Conservation (phyloP, 2,888 invertebrate genomes). For the Caenorhabditis sp. region DNA sequence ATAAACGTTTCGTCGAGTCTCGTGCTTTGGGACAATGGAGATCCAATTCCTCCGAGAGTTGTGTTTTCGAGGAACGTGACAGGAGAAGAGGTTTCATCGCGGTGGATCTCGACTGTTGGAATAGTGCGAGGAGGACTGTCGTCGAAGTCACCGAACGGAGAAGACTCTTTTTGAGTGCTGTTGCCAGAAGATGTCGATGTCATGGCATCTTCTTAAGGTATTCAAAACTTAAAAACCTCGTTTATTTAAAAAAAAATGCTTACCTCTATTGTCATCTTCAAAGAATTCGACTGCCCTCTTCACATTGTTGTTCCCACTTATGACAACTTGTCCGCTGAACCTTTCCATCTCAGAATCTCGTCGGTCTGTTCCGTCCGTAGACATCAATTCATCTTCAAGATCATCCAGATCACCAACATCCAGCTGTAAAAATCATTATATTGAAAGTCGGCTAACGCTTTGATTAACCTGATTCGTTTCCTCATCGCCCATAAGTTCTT, state of each 20-base stretch:
- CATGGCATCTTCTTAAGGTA: slow-evolving; percentile 37
- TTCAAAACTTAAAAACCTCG: background rate
- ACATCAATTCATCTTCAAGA: slow-evolving; percentile 51
- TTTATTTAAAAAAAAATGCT: too few species aligned
- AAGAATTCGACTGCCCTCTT: slow-evolving; percentile 60
- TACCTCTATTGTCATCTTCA: slow-evolving; percentile 48
- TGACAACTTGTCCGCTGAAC: slow-evolving; percentile 42
- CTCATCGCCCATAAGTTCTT: slow-evolving; percentile 77
- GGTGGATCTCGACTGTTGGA: background rate
- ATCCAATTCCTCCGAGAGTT: slow-evolving; percentile 57
- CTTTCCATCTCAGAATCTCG: slow-evolving; percentile 23
- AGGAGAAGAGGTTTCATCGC: slow-evolving; percentile 11
- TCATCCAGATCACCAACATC: slow-evolving; percentile 62
- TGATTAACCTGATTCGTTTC: slow-evolving; percentile 69
- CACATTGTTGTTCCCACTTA: slow-evolving; percentile 52
- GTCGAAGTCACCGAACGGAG: slow-evolving; percentile 58
- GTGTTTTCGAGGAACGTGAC: slow-evolving; percentile 41
- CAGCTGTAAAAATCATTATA: slow-evolving; percentile 37
- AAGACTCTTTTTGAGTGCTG: slow-evolving; percentile 63
- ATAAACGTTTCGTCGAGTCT: slow-evolving; percentile 60
- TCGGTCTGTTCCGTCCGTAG: slow-evolving; percentile 18
- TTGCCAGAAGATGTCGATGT: slow-evolving; percentile 65
- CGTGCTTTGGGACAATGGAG: slow-evolving; percentile 61
- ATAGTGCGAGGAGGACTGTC: slow-evolving; percentile 16
- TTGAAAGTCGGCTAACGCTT: too few species aligned